phyloP scores from a whole-genome alignment of 2,113 vertebrate genomes.

The Lagopus muta region DNA sequence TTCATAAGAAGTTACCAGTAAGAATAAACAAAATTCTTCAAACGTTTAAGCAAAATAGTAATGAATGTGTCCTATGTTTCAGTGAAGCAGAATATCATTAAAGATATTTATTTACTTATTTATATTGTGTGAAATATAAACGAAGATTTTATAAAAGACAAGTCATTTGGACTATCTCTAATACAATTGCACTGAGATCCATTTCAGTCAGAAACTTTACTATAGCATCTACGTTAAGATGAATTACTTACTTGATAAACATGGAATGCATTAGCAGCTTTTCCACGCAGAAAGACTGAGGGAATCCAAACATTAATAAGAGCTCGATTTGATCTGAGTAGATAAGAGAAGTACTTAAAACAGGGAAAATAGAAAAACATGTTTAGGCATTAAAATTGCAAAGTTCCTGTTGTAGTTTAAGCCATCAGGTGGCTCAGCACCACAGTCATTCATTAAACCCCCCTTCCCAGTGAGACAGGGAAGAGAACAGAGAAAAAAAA shows the following conservation, averaged over 20 bases:
- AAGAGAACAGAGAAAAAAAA: too few species aligned
- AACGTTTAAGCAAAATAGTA: not conserved
- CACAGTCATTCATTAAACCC: too few species aligned
- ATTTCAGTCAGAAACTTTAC: not conserved
- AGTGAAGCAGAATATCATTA: not conserved
- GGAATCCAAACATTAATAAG: slow-evolving; percentile 99
- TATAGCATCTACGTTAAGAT: not conserved
- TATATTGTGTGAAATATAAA: not conserved
- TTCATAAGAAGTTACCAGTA: not conserved
- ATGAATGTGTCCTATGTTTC: not conserved
- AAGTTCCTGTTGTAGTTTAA: not conserved
- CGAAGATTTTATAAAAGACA: not conserved
- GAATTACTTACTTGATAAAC: slow-evolving; percentile 91
- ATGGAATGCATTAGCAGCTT: slow-evolving; percentile 95
- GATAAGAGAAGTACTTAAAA: slow-evolving; percentile 21
- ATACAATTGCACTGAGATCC: not conserved
- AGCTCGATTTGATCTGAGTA: slow-evolving; percentile 91
- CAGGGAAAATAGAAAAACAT: not conserved
- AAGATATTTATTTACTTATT: not conserved
- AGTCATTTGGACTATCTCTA: not conserved
- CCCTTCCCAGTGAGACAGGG: too few species aligned
- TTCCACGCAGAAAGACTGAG: slow-evolving; percentile 95
- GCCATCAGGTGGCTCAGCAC: too few species aligned
- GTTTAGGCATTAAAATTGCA: not conserved
- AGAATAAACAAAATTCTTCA: not conserved